Evolutionary conservation across 2,797 vertebrate species (phyloP), one percentile per base, ranked within the genome.

Genomic region (Scolopax rusticola): DNA sequence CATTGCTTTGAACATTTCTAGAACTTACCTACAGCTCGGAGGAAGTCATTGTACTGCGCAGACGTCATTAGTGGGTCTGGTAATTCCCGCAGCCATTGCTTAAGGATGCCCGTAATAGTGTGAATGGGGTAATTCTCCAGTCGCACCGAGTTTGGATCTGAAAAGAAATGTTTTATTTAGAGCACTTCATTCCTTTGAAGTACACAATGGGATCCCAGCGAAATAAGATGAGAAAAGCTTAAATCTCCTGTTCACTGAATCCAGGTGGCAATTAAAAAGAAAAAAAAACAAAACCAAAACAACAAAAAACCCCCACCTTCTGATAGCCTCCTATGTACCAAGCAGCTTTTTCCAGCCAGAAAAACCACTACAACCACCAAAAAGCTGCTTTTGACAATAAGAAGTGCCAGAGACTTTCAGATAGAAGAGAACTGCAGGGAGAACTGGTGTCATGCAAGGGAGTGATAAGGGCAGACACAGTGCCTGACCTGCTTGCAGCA

Each of bases 41-140:
- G 98, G 95, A 99, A 99, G 91, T 99, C 99, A 1, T 92, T 98
- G 90, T 99, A 99, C 97, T 99, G 99, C 0, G 97, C 98, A 23
- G 99, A 99, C 30, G 99, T 99, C 99, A 99, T 99, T 23, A 99
- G 98, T 1, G 99, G 99, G 74, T 99, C 99, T 0, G 99, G 99
- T 32, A 99, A 96, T 85, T 99, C 99, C 71, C 99, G 97, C 17
- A 99, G 96, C 99, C 99, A 99, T 95, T 99, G 99, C 92, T 99
- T 99, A 23, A 99, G 98, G 95, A 99, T 98, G 11, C 99, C 99
- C 0, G 99, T 99, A 90, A 99, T 99, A 3, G 99, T 99, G 85
- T 99, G 99, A 96, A 99, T 99, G 85, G 99, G 99, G 84, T 99
- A 99, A 84, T 99, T 99, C 78, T 99, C 99, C 60, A 99, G 98